Evolutionary conservation across 2,797 vertebrate genomes (phyloP), one percentile per base, ranked within the genome.

Genomic region (Pseudocheirus occidentalis): DNA sequence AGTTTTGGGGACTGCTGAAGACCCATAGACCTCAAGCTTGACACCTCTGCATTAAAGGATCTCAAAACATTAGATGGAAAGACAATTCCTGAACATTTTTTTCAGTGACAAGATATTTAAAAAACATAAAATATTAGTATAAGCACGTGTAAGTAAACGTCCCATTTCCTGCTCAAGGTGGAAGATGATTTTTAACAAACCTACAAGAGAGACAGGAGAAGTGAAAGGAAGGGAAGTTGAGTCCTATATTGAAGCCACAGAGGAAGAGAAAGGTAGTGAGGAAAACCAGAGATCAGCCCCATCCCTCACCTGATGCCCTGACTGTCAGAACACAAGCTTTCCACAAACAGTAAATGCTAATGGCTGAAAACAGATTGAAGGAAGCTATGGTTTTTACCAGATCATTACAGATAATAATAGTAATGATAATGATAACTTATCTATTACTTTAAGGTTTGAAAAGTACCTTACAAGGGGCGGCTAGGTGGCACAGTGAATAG

Each of bases 251-350:
- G 55, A 27, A 92, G 3, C 13, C 29, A 21, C 31, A 90, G 55
- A 96, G 34, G 14, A 14, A 52, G 56, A 1, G 90, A 92, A 93
- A 66, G 21, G 4, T 0, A 31, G 11, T 46, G 73, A 50, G 24
- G 24, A 27, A 93, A 54, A n/a, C 21, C 28, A 18, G 56, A 92
- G 29, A 55, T 62, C 18, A 4, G 2, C 21, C 18, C 73, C 11
- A 56, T 92, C 93, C 54, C 57, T 81, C 87, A 28, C 46, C 34
- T n/a, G 29, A n/a, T 92, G 81, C 29, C 50, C 28, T 90, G 34
- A 55, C 54, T 90, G 89, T 28, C 62, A 55, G 5, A 91, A 91
- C 24, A 93, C 29, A 16, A 96, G 52, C 92, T 94, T 91, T 73
- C 62, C 13, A 55, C 90, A 95, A 21, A 94, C 1, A n/a, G 50